These are phyloP conservation scores for Lepidocyrtinus sp. DNA, from an alignment of 2,888 invertebrate genomes.

Conservation along the genomic window DNA sequence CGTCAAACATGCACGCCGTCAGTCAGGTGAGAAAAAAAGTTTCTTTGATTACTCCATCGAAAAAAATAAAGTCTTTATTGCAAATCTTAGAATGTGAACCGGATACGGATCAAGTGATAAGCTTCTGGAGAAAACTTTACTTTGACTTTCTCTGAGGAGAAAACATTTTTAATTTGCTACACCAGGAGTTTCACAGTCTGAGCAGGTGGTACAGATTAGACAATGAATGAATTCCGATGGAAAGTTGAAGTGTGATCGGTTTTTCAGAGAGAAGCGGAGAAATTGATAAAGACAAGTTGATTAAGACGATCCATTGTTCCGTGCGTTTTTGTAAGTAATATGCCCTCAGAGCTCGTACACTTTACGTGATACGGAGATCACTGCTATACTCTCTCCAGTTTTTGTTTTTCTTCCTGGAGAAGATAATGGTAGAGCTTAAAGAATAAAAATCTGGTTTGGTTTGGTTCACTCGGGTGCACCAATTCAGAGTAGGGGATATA, in stretches of 20 bases:
- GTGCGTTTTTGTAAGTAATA: constrained; percentile 4
- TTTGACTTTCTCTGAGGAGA: background rate
- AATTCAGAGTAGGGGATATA: too few relatives aligned
- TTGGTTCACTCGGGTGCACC: too few relatives aligned
- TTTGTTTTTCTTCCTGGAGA: too few relatives aligned
- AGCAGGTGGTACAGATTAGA: background rate
- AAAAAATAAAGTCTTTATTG: too few relatives aligned
- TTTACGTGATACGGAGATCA: constrained; percentile 25
- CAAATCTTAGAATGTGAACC: too few relatives aligned
- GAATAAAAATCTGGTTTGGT: too few relatives aligned
- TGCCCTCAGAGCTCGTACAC: constrained; percentile 27
- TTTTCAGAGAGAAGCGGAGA: constrained; percentile 16
- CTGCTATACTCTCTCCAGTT: too few relatives aligned
- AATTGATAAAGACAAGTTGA: constrained; percentile 54
- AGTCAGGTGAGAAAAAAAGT: constrained; percentile 73
- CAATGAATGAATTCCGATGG: constrained; percentile 27
- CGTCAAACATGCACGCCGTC: constrained; percentile 78
- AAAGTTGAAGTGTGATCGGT: constrained; percentile 52
- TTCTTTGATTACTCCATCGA: background rate
- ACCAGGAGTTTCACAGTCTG: background rate
- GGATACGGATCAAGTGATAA: too few relatives aligned
- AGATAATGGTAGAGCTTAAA: too few relatives aligned
- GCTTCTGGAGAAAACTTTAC: too few relatives aligned
- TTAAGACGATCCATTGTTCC: constrained; percentile 47
- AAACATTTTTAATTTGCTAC: background rate